Evolutionary conservation across 2,797 vertebrate genomes (phyloP).

Genomic region (Cossypha polioptera): DNA sequence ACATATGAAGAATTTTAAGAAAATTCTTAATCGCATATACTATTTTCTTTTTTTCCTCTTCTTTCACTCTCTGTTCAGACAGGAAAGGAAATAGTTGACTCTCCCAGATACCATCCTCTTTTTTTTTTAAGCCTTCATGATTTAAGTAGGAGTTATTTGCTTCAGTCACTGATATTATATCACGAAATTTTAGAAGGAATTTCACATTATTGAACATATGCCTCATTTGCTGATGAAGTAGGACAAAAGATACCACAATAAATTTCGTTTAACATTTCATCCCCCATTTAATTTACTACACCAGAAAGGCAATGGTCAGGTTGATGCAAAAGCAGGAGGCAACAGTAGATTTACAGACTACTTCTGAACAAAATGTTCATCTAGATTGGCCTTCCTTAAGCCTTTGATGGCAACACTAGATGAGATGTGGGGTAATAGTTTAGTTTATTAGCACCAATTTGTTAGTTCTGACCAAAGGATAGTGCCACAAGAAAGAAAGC

Average conservation of each 20-base stretch:
- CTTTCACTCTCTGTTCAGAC: background rate
- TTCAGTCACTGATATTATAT: background rate
- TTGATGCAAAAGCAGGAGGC: background rate
- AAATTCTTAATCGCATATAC: background rate
- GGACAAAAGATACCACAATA: background rate
- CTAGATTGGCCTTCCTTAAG: background rate
- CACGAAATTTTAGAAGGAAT: background rate
- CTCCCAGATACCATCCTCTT: background rate
- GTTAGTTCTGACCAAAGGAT: background rate
- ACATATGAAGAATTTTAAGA: background rate
- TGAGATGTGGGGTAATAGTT: background rate
- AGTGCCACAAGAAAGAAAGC: background rate
- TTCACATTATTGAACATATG: background rate
- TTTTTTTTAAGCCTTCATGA: background rate
- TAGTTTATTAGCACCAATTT: background rate
- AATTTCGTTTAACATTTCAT: background rate
- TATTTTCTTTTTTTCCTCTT: background rate
- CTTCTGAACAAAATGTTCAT: background rate
- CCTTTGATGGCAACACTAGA: background rate
- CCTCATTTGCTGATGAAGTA: background rate
- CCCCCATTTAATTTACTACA: background rate
- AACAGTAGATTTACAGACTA: background rate
- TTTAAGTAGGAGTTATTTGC: background rate
- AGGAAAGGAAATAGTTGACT: background rate
- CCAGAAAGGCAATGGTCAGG: background rate